Evolutionary conservation across 2,113 vertebrate genomes (phyloP).

Genomic region (Malurus alboscapulatus): DNA sequence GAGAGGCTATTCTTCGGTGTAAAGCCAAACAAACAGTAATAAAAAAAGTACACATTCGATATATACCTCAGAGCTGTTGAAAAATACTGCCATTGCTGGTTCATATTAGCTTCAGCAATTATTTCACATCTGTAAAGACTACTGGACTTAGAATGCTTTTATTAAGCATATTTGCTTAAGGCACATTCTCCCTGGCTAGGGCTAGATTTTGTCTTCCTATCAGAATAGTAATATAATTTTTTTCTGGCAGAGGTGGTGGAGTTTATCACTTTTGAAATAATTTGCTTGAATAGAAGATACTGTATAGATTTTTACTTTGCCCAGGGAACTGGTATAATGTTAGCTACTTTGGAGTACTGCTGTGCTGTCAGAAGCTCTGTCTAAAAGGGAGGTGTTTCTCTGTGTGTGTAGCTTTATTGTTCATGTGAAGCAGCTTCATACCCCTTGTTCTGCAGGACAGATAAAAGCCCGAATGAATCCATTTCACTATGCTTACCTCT

Average conservation of each 20-base stretch:
- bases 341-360: neutral
- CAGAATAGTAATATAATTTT: neutral
- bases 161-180: neutral
- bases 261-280: neutral
- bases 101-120: slow-evolving; percentile 12
- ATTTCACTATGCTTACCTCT: neutral
- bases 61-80: neutral
- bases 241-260: neutral
- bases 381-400: neutral
- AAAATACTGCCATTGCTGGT: neutral
- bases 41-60: neutral
- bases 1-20: neutral
- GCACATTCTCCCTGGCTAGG: neutral
- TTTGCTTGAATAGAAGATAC: neutral
- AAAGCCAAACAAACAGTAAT: neutral
- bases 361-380: neutral
- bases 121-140: neutral
- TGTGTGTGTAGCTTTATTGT: neutral
- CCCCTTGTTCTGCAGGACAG: neutral
- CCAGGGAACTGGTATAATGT: neutral
- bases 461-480: neutral
- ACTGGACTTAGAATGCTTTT: neutral
- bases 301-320: neutral
- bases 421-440: neutral
- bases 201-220: neutral